A percentile compares a stretch with the other conserved stretches of the same genome.
Conservation (phyloP, 2,797 vertebrate species). For the Poeciliopsis infans region DNA sequence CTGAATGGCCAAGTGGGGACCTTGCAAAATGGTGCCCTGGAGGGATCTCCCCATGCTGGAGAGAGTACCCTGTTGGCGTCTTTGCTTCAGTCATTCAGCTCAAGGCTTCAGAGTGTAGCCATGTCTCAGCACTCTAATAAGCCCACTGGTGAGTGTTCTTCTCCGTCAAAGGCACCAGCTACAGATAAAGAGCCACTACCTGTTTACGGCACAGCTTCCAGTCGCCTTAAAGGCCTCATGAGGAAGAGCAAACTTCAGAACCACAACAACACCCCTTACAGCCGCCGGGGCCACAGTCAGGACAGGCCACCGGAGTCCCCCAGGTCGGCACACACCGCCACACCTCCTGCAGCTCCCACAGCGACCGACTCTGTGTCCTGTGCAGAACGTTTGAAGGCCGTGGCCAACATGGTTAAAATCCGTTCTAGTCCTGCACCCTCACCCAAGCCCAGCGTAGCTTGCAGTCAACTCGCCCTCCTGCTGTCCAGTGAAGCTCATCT, state of each 20-base stretch:
- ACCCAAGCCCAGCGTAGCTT: slow-evolving; percentile 96
- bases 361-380: slow-evolving; percentile 90
- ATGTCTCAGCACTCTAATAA: slow-evolving; percentile 92
- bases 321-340: slow-evolving; percentile 81
- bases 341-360: slow-evolving; percentile 75
- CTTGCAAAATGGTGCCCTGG: slow-evolving; percentile 87
- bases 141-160: slow-evolving; percentile 76
- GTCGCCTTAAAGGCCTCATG: slow-evolving; percentile 93
- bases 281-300: slow-evolving; percentile 80
- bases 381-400: slow-evolving; percentile 92
- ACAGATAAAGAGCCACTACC: slow-evolving; percentile 88
- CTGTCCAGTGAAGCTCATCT: slow-evolving; percentile 98
- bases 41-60: slow-evolving; percentile 88
- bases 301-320: slow-evolving; percentile 89
- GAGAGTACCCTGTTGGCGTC: slow-evolving; percentile 98
- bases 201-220: slow-evolving; percentile 92
- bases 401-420: slow-evolving; percentile 96
- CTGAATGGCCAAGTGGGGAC: slow-evolving; percentile 90
- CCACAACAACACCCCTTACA: slow-evolving; percentile 87
- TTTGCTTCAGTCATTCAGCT: slow-evolving; percentile 98
- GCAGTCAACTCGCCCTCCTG: slow-evolving; percentile 96
- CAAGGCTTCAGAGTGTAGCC: slow-evolving; percentile 95
- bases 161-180: slow-evolving; percentile 77
- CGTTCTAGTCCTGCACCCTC: slow-evolving; percentile 94
- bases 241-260: slow-evolving; percentile 94